Evolutionary conservation across 2,888 invertebrate genomes (phyloP).

Genomic region (Osedax frankpressi): DNA sequence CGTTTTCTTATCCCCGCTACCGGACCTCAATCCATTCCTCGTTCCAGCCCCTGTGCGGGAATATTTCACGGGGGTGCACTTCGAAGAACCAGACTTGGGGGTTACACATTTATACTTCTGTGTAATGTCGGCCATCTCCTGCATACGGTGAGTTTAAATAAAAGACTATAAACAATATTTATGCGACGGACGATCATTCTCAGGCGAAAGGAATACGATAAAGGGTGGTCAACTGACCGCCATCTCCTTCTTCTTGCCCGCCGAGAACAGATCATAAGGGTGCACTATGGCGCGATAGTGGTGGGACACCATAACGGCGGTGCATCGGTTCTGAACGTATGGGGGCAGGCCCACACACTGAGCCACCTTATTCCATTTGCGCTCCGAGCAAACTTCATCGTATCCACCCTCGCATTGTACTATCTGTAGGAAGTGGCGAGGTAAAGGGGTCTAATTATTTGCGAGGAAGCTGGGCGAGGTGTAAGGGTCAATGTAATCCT

Average conservation of each 20-base stretch:
- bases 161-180: not conserved
- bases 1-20: too few species aligned
- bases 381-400: slow-evolving; percentile 69
- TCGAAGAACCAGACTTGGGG: too few species aligned
- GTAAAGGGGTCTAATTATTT: too few species aligned
- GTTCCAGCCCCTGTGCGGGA: too few species aligned
- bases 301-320: not conserved
- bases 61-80: too few species aligned
- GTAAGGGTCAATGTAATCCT: too few species aligned
- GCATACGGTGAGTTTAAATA: not conserved
- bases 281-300: slow-evolving; percentile 85
- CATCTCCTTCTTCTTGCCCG: slow-evolving; percentile 47
- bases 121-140: not conserved
- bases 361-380: slow-evolving; percentile 82
- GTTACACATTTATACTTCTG: too few species aligned
- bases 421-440: slow-evolving; percentile 29
- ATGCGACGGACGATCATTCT: not conserved
- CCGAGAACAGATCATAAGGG: slow-evolving; percentile 82
- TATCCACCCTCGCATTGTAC: slow-evolving; percentile 60
- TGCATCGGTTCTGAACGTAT: not conserved
- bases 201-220: too few species aligned
- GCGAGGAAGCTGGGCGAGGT: too few species aligned
- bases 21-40: too few species aligned
- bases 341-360: slow-evolving; percentile 58
- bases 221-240: not conserved